phyloP scores from a whole-genome alignment of 1,140 invertebrate species.

The Drosophila setifemur region DNA sequence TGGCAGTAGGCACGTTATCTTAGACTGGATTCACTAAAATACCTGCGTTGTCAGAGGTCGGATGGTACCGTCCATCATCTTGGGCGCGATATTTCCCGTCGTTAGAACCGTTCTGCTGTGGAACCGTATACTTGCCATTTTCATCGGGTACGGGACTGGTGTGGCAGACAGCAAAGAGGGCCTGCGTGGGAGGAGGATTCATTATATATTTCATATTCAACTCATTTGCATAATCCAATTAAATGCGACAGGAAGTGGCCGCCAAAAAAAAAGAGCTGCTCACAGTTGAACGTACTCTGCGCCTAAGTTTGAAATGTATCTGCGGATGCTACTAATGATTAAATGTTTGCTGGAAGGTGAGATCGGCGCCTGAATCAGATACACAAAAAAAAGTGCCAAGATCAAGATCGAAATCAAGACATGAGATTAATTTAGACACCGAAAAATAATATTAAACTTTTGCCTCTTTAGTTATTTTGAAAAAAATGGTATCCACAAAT shows the following conservation, averaged over 20 bases:
- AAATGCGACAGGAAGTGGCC: not conserved
- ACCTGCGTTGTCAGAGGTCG: constrained; percentile 67
- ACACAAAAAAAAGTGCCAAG: too few relatives aligned
- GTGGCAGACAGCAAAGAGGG: constrained; percentile 68
- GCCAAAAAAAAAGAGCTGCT: not conserved
- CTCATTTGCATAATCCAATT: not conserved
- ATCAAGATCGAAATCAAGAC: too few relatives aligned
- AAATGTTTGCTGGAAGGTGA: constrained; percentile 4
- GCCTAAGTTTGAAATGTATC: not conserved
- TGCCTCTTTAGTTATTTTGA: too few relatives aligned
- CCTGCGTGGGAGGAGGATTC: constrained; percentile 27
- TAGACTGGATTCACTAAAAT: constrained; percentile 57
- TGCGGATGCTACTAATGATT: constrained; percentile 6
- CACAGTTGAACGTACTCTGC: constrained; percentile 6
- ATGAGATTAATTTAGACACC: too few relatives aligned
- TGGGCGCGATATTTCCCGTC: constrained; percentile 66
- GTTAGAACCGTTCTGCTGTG: constrained; percentile 45
- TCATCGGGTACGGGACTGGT: constrained; percentile 52
- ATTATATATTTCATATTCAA: not conserved
- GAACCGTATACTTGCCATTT: constrained; percentile 79
- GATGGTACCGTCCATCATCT: constrained; percentile 77
- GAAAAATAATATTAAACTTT: too few relatives aligned
- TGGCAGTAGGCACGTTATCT: constrained; percentile 36
- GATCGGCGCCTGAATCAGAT: too few relatives aligned
- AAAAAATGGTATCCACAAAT: too few relatives aligned